Percentiles rank a stretch among this genome's conserved stretches.
These are phyloP conservation scores for Caenorhabditis uteleia DNA, from an alignment of 2,888 invertebrate genomes.

Conservation along the genomic window DNA sequence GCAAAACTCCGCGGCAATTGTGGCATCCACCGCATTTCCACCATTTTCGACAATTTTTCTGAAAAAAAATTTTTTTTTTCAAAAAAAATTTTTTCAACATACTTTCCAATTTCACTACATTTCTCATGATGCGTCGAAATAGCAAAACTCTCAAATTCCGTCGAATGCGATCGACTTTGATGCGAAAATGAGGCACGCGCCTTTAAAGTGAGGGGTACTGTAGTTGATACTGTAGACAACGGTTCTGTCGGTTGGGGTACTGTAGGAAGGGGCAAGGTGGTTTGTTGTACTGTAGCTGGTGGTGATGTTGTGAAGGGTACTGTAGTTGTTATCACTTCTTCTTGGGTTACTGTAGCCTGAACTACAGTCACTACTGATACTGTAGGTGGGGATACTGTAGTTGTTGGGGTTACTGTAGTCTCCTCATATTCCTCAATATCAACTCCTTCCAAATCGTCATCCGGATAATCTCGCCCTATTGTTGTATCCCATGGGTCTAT, in stretches of 20 bases:
- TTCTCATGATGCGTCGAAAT: constrained; percentile 24
- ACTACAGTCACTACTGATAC: neutral
- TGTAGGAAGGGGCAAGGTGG: neutral
- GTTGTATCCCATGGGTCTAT: no score
- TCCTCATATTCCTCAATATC: constrained; percentile 15
- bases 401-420: neutral
- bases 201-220: constrained; percentile 5
- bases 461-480: no score
- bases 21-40: constrained; percentile 42
- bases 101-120: constrained; percentile 43
- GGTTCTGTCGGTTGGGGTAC: neutral
- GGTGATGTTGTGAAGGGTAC: neutral
- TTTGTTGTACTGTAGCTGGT: neutral
- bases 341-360: neutral
- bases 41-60: constrained; percentile 37
- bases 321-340: neutral
- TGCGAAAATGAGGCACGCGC: constrained; percentile 7
- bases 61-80: neutral
- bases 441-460: neutral
- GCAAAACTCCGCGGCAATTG: constrained; percentile 41
- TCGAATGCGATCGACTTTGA: constrained; percentile 10
- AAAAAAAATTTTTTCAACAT: neutral
- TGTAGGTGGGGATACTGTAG: neutral
- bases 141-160: constrained; percentile 12
- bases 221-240: neutral